Conservation (phyloP, 2,888 invertebrate species). For the Bombylius discolor region DNA sequence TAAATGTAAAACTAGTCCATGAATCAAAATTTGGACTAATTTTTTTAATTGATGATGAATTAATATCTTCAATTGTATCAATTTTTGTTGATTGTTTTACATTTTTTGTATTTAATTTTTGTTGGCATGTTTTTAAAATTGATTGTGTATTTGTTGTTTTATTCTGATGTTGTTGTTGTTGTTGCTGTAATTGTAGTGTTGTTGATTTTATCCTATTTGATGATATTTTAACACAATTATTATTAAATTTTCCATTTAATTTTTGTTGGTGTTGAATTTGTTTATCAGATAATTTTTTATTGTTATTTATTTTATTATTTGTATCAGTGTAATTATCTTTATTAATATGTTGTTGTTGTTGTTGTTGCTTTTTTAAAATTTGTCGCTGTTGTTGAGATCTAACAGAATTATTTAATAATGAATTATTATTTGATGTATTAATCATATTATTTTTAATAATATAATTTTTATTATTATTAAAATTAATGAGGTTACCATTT, state of each 20-base stretch:
- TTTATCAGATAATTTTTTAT: not conserved
- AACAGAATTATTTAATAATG: not conserved
- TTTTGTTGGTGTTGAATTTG: not conserved
- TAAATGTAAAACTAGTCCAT: conserved; percentile 36
- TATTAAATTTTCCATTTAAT: not conserved
- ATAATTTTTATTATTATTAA: not conserved
- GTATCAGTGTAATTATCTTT: not conserved
- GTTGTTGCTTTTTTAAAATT: not conserved
- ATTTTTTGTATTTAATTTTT: too few species aligned
- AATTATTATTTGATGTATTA: not conserved
- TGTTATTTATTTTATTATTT: not conserved
- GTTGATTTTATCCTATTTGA: not conserved
- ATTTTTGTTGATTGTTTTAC: too few species aligned
- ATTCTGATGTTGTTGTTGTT: conserved; percentile 6
- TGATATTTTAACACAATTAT: not conserved
- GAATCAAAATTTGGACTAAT: conserved; percentile 35
- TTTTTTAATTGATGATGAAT: conserved; percentile 14
- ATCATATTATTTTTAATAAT: not conserved
- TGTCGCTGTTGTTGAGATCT: not conserved
- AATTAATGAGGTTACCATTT: not conserved
- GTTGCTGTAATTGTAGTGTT: not conserved
- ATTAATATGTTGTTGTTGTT: too few species aligned
- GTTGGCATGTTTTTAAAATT: too few species aligned
- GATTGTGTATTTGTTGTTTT: too few species aligned
- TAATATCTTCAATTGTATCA: too few species aligned